phyloP scores from a whole-genome alignment of 2,113 vertebrate genomes.

The Malurus alboscapulatus region DNA sequence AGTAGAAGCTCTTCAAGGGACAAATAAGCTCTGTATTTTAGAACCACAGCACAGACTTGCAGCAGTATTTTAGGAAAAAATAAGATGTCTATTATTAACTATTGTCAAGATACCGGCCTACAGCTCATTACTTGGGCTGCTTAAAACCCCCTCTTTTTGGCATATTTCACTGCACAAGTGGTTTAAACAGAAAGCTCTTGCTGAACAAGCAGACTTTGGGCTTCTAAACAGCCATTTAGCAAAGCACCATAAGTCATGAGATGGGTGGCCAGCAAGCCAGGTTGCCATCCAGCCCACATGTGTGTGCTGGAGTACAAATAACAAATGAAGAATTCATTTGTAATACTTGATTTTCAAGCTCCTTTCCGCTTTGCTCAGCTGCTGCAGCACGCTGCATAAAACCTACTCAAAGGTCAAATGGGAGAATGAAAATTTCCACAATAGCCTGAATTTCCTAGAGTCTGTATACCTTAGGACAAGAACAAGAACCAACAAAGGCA shows the following conservation, averaged over 20 bases:
- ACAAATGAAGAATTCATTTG: neutral
- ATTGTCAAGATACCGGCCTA: slow-evolving; percentile 47
- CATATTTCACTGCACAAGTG: neutral
- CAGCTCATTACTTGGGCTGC: slow-evolving; percentile 37
- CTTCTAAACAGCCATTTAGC: neutral
- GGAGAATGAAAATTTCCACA: neutral
- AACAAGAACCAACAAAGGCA: slow-evolving; percentile 15
- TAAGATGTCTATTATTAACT: slow-evolving; percentile 43
- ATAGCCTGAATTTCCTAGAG: neutral
- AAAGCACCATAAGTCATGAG: neutral
- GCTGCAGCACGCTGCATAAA: neutral
- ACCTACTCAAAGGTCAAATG: neutral
- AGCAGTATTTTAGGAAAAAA: slow-evolving; percentile 43
- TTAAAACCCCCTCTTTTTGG: slow-evolving; percentile 25
- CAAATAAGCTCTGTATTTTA: slow-evolving; percentile 35
- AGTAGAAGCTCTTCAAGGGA: neutral
- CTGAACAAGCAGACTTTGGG: slow-evolving; percentile 21
- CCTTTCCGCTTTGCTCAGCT: slow-evolving; percentile 45
- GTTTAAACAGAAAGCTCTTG: slow-evolving; percentile 12
- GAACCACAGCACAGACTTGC: slow-evolving; percentile 20
- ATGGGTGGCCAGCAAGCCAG: neutral
- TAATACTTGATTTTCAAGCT: slow-evolving; percentile 32
- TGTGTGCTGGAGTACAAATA: neutral
- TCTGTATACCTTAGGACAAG: neutral
- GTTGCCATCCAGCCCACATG: neutral